A percentile compares a stretch with the other conserved stretches of the same genome.
Conservation (phyloP, 2,113 vertebrate species). For the Ahaetulla prasina region DNA sequence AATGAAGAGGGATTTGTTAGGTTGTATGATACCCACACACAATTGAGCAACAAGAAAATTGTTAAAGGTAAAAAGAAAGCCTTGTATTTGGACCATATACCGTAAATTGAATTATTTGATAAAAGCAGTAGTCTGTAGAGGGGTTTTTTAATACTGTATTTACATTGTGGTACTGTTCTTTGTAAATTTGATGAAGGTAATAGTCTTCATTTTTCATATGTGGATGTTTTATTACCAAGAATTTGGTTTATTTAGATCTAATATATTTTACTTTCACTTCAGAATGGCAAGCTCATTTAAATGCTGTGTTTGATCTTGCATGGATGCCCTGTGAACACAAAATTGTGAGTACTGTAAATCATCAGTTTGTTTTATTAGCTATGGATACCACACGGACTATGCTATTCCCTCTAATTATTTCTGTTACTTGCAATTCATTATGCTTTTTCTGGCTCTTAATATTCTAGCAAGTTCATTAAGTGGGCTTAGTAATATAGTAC, state of each 20-base stretch:
- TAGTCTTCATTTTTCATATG: neutral
- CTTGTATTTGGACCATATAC: neutral
- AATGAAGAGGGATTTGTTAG: conserved; percentile 93
- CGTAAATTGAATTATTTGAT: neutral
- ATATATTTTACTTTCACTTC: conserved; percentile 50
- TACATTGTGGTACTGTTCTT: neutral
- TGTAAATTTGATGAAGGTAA: neutral
- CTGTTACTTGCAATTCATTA: neutral
- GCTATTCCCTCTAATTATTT: neutral
- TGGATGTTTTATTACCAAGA: neutral
- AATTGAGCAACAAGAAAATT: conserved; percentile 58
- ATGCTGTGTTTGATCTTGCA: conserved; percentile 94
- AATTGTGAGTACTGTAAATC: conserved; percentile 76
- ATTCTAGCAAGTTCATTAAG: neutral
- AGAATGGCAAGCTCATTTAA: conserved; percentile 96
- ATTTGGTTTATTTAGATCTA: conserved; percentile 3
- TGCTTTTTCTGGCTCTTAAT: neutral
- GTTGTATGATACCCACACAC: conserved; percentile 83
- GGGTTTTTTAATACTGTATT: neutral
- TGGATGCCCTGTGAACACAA: conserved; percentile 90
- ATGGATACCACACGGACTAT: neutral
- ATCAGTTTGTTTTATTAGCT: neutral
- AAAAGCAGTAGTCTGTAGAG: neutral
- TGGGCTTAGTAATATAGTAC: neutral
- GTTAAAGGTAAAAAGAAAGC: conserved; percentile 76